Base-by-base conservation (phyloP, 2,888 invertebrate genomes). In the Apotomis turbidana region DNA sequence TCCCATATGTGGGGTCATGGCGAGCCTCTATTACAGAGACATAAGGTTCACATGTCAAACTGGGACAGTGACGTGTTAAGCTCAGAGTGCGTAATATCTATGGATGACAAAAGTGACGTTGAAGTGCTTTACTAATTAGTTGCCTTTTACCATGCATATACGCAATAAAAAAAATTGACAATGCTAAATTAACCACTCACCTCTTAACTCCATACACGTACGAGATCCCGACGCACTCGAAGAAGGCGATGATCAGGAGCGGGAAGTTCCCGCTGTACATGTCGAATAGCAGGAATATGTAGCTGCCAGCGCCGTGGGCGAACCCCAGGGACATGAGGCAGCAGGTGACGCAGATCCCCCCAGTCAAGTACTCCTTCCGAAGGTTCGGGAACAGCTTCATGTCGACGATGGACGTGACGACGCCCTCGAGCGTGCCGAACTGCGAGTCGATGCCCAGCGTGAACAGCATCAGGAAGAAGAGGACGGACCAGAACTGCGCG, bases 391-490 rank as follows among this genome's bases (percentile, higher is more conserved):
- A 97, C 12, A 99, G 90, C 84, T 98, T 98, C 96, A 99, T 97
- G 83, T 99, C 99, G 58, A 98, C 97, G 74, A 99, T 95, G 1
- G 98, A 98, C 0, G 99, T 99, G 68, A 98, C 97, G 13, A 99
- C 98, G 4, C 99, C 99, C 87, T 99, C 99, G 27, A 99, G 90
- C 0, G 98, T 99, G 0, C 98, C 98, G 84, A 99, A 99, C 86
- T 99, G 99, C 0, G 98, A 99, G 87, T 99, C 99, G 75, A 99
- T 98, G 5, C 99, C 99, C 72, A 99, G 94, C 0, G 98, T 98
- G 87, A 99, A 97, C 51, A 99, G 95, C 99, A 99, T 99, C 67
- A 99, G 94, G 90, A 99, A 99, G 94, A 99, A 99, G 10, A 99
- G 94, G 12, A 99, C 95, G 4, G 98, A 97, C 99, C 99, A 99